Evolutionary conservation across 1,140 invertebrate species (phyloP).

Genomic region (Drosophila dunni): DNA sequence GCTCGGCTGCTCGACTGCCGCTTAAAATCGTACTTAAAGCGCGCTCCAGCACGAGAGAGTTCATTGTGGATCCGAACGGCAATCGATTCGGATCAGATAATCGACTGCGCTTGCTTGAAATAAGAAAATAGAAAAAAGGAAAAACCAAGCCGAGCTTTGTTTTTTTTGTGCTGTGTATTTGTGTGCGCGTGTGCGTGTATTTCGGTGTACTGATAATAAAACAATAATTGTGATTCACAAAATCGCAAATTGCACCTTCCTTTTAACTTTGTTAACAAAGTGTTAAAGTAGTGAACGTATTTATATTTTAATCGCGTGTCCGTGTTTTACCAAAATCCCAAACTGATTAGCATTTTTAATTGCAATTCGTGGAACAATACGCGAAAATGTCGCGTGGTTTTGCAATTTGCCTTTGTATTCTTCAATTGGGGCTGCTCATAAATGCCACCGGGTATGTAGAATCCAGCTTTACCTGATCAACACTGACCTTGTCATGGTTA

Average conservation of each 20-base stretch:
- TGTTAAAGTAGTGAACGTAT: no score
- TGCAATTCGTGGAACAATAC: conserved; percentile 10
- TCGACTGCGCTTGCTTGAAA: conserved; percentile 11
- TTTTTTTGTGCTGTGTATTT: conserved; percentile 15
- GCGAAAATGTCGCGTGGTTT: conserved; percentile 53
- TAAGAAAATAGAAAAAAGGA: neutral
- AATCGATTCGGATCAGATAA: conserved; percentile 21
- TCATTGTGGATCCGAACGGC: conserved; percentile 54
- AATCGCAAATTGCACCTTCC: conserved; percentile 5
- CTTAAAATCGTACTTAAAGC: conserved; percentile 53
- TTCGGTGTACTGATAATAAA: conserved; percentile 26
- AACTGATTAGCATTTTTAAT: conserved; percentile 13
- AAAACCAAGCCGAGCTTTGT: conserved; percentile 3
- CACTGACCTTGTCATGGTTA: conserved; percentile 9
- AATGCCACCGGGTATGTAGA: conserved; percentile 59
- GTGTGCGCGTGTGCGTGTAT: neutral
- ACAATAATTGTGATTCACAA: conserved; percentile 30
- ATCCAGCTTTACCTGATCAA: neutral
- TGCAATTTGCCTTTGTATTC: conserved; percentile 25
- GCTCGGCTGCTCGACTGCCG: conserved; percentile 31
- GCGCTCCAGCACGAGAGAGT: conserved; percentile 23
- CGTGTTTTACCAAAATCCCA: conserved; percentile 11
- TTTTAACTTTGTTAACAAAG: neutral
- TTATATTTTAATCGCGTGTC: conserved; percentile 5
- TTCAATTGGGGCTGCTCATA: conserved; percentile 60